These are phyloP conservation scores for Tonatia bakeri DNA, from an alignment of 2,113 vertebrate species.

Conservation along the genomic window DNA sequence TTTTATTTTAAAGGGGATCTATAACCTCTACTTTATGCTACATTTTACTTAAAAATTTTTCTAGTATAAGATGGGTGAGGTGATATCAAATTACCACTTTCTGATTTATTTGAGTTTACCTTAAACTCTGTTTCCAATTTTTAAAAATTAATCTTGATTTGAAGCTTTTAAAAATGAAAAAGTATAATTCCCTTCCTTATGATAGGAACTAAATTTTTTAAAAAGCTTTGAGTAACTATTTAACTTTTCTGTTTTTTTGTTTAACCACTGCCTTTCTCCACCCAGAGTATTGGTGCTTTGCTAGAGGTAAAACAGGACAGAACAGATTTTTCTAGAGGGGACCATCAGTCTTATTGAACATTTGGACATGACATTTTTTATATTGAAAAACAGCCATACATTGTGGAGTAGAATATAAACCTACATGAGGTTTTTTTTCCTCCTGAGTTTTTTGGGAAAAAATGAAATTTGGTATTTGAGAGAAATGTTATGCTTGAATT, in stretches of 20 bases:
- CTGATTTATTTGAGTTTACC: background rate
- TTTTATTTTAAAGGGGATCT: background rate
- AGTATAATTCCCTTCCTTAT: background rate
- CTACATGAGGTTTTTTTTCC: background rate
- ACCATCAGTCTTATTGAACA: background rate
- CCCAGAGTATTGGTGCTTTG: background rate
- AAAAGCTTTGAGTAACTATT: background rate
- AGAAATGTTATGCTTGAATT: background rate
- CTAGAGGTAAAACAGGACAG: background rate
- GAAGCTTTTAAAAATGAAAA: slow-evolving; percentile 13
- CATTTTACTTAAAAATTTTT: slow-evolving; percentile 18
- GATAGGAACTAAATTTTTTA: background rate
- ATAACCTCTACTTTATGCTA: background rate
- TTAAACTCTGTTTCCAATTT: slow-evolving; percentile 4
- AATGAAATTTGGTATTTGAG: background rate
- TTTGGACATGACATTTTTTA: background rate
- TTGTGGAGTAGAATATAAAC: background rate
- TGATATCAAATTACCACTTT: background rate
- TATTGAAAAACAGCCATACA: background rate
- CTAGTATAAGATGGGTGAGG: background rate
- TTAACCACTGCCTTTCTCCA: background rate
- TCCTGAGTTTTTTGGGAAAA: background rate
- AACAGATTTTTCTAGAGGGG: background rate
- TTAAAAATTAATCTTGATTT: background rate
- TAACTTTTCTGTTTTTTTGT: background rate